Evolutionary conservation across 2,888 invertebrate species (phyloP).

Genomic region (Harpalus rufipes): DNA sequence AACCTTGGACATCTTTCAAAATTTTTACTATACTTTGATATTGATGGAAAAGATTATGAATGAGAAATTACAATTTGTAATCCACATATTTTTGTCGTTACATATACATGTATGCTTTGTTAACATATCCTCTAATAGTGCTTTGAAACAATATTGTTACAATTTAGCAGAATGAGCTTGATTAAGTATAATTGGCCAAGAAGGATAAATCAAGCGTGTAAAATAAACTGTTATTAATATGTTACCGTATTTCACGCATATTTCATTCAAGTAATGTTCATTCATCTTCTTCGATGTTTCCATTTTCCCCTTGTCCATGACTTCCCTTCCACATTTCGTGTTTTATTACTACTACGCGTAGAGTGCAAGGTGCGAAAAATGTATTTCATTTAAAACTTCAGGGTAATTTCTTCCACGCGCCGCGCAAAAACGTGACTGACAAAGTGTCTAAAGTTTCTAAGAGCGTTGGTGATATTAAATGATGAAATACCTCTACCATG

Average conservation of each 20-base stretch:
- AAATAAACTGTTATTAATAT: not conserved
- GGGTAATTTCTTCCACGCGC: conserved; percentile 49
- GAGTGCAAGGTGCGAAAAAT: conserved; percentile 44
- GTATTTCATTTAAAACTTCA: conserved; percentile 61
- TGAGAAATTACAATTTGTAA: too few relatives aligned
- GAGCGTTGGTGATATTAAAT: conserved; percentile 36
- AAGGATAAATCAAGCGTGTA: too few relatives aligned
- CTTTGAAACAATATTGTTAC: too few relatives aligned
- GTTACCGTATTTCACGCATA: not conserved
- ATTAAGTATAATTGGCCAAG: too few relatives aligned
- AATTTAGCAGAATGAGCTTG: too few relatives aligned
- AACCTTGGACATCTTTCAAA: too few relatives aligned
- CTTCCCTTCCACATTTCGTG: conserved; percentile 20
- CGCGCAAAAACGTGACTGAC: conserved; percentile 37
- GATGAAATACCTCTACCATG: conserved; percentile 48
- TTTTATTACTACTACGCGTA: conserved; percentile 57
- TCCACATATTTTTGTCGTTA: too few relatives aligned
- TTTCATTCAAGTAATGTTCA: conserved; percentile 1
- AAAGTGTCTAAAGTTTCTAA: conserved; percentile 53
- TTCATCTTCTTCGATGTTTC: conserved; percentile 43
- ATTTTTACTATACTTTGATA: too few relatives aligned
- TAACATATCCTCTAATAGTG: too few relatives aligned
- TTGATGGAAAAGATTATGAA: too few relatives aligned
- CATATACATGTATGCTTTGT: too few relatives aligned
- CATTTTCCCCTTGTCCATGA: conserved; percentile 50